These are phyloP conservation scores for Nymphalis polychloros DNA, from an alignment of 2,888 invertebrate genomes.

Conservation along the genomic window DNA sequence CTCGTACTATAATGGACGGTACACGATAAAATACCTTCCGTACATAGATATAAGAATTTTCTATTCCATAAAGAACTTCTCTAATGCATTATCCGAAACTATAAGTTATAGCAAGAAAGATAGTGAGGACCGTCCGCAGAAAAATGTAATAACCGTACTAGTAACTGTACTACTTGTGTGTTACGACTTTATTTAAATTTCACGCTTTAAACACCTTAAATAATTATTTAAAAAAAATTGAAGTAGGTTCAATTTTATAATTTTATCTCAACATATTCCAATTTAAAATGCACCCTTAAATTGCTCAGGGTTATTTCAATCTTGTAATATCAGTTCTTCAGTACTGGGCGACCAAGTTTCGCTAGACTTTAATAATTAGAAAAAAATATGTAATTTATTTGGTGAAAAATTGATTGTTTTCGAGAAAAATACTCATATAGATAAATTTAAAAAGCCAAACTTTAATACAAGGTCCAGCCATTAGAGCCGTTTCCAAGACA, in stretches of 20 bases:
- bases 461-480: too few species aligned
- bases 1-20: constrained; percentile 39
- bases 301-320: too few species aligned
- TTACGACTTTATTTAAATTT: background rate
- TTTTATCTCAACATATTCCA: too few species aligned
- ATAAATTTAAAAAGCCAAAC: too few species aligned
- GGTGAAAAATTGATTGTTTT: too few species aligned
- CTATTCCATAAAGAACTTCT: constrained; percentile 76
- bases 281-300: too few species aligned
- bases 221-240: background rate
- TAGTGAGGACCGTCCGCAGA: constrained; percentile 61
- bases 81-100: constrained; percentile 81
- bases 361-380: too few species aligned
- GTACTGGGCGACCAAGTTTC: too few species aligned
- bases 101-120: constrained; percentile 75
- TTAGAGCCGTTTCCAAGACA: too few species aligned
- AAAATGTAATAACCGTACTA: constrained; percentile 23
- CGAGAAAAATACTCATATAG: too few species aligned
- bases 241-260: background rate
- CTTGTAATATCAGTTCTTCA: too few species aligned
- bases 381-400: too few species aligned
- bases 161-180: background rate
- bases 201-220: background rate
- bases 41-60: constrained; percentile 71
- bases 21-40: constrained; percentile 57